Base-by-base conservation (phyloP, 1,140 invertebrate genomes). In the Zaprionus nigranus region DNA sequence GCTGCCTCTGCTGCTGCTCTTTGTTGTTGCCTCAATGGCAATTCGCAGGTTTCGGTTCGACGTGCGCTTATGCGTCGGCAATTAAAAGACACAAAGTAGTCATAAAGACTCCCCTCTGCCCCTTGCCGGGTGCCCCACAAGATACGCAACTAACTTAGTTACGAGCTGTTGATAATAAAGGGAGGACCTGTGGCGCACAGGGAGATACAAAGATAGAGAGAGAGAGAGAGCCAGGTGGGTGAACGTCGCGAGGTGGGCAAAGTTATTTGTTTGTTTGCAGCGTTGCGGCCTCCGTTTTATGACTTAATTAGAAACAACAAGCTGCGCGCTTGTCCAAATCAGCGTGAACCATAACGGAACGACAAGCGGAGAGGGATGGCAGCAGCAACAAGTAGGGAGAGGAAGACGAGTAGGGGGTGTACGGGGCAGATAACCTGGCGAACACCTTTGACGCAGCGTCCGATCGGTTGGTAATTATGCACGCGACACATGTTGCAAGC, bases 1-100 rank as follows among this genome's bases (percentile, higher is more conserved):
- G 46, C 49, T 34, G 43, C 61, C 38, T 13, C 24, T 54, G 20
- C 53, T 66, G 38, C 53, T 79, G 46, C 30, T 64, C 64, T 36
- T 43, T n/a, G 17, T 53, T 40, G 59, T 51, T 54, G 22, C 77
- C 69, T 86, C 82, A 80, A 80, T 83, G 67, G 81, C 73, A n/a
- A 68, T 73, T 74, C 66, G 69, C 77, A 17, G 63, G 68, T 64
- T 87, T 80, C 77, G 71, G 73, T 83, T 83, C 61, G 87, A 83
- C 80, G 73, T 86, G 83, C 75, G 75, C 73, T 77, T 81, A 74
- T 84, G 77, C 77, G 74, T 60, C 61, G 68, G 80, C 83, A 87
- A 87, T 87, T 87, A 87, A 87, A 87, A 88, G 83, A 83, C 83
- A 88, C 80, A 87, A 75, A 69, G 84, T 81, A 83, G 84, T 80